Evolutionary conservation across 2,113 vertebrate species (phyloP), one percentile per base, ranked within the genome.

Genomic region (Hystrix brachyura): DNA sequence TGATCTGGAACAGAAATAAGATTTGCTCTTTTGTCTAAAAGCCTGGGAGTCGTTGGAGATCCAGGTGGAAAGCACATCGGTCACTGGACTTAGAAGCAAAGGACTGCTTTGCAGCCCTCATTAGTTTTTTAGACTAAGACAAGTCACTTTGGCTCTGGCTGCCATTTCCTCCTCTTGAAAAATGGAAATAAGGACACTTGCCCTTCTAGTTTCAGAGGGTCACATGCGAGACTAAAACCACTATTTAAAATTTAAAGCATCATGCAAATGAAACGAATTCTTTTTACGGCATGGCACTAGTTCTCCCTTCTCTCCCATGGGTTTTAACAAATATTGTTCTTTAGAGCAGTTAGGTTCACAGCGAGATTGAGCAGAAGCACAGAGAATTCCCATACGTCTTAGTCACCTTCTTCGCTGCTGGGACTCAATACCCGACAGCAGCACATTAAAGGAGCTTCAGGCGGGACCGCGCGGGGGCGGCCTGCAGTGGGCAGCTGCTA

Each of bases 121-220:
- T 67, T 78, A 87, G 51, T 81, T 85, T 65, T 83, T 62, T 53
- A n/a, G 9, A 27, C 25, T 3, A 48, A 79, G 34, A 71, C 34
- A 85, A 7, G 12, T 60, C 9, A 11, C n/a, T 29, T 53, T 55
- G 51, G 67, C 48, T 74, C 86, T 0, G 18, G 29, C n/a, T 90
- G 95, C 57, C 5, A 43, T 74, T 67, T 96, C n/a, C 25, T 21
- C 13, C 62, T 25, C 81, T 96, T 87, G 82, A 65, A 71, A 96
- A 95, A 90, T 0, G 57, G 57, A 94, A 80, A 85, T 85, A 76
- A 48, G 87, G 32, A 38, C n/a, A 55, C 72, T 65, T 94, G 76
- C 43, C 48, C 25, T 91, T 27, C 93, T 74, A 91, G 51, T 90
- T 90, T 90, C 57, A n/a, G 6, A 34, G 74, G 25, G 6, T 87